phyloP scores from a whole-genome alignment of 2,113 vertebrate genomes.

The Neoarius graeffei region DNA sequence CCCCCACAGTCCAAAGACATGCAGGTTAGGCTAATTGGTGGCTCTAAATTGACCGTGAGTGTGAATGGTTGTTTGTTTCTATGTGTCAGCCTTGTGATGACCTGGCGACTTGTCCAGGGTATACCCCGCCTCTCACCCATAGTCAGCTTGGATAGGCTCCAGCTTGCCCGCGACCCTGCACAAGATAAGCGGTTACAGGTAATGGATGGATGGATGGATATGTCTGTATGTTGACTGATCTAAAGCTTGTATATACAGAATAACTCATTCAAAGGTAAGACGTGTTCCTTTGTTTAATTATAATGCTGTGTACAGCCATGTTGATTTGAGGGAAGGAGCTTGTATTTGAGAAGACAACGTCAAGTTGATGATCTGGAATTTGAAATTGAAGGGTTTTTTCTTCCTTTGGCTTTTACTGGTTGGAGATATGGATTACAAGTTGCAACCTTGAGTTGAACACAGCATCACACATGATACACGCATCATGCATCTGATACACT shows the following conservation, averaged over 20 bases:
- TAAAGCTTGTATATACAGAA: background rate
- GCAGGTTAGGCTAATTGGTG: no score
- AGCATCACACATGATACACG: no score
- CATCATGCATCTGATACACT: background rate
- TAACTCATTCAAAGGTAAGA: background rate
- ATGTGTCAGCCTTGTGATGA: no score
- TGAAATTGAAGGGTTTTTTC: background rate
- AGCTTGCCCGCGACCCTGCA: no score
- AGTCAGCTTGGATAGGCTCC: no score
- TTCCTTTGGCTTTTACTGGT: background rate
- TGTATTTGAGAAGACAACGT: background rate
- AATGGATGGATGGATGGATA: no score
- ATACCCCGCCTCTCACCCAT: no score
- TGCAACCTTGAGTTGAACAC: background rate
- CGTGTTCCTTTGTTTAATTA: background rate
- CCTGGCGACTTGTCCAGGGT: no score
- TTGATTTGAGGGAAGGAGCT: background rate
- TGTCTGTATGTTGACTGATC: background rate
- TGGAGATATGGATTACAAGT: background rate
- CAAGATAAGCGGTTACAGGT: no score
- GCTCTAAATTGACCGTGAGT: no score
- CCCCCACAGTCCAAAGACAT: no score
- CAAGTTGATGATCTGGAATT: background rate
- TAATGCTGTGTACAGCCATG: background rate
- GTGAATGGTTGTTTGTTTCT: no score